Conservation (phyloP, 2,797 vertebrate species). For the Cuculus canorus region DNA sequence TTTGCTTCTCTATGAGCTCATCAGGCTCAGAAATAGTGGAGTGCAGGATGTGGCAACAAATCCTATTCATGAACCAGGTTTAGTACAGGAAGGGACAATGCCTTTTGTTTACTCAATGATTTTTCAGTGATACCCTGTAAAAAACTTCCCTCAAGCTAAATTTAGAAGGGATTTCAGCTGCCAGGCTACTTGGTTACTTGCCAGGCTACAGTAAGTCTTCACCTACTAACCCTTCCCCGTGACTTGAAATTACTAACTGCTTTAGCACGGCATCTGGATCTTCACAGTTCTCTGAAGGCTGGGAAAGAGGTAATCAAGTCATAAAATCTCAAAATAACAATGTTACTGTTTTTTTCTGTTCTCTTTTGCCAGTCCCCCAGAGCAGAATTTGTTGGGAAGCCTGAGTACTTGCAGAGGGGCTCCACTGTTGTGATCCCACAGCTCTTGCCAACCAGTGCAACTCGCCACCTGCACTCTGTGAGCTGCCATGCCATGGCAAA, state of each 20-base stretch:
- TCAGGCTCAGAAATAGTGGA: neutral
- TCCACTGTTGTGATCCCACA: neutral
- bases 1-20: neutral
- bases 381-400: neutral
- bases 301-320: neutral
- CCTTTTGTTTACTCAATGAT: neutral
- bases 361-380: neutral
- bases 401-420: neutral
- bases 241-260: neutral
- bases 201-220: neutral
- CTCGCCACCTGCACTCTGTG: neutral
- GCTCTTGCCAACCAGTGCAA: neutral
- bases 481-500: neutral
- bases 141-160: neutral
- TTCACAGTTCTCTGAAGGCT: neutral
- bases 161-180: neutral
- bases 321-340: neutral
- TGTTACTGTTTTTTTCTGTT: neutral
- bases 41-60: neutral
- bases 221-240: neutral
- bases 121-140: neutral
- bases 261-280: neutral
- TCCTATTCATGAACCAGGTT: neutral
- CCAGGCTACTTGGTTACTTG: neutral
- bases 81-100: neutral